Percentiles rank a stretch among this genome's conserved stretches.
Evolutionary conservation across 2,888 invertebrate genomes (phyloP).

Genomic region (Slavum lentiscoides): DNA sequence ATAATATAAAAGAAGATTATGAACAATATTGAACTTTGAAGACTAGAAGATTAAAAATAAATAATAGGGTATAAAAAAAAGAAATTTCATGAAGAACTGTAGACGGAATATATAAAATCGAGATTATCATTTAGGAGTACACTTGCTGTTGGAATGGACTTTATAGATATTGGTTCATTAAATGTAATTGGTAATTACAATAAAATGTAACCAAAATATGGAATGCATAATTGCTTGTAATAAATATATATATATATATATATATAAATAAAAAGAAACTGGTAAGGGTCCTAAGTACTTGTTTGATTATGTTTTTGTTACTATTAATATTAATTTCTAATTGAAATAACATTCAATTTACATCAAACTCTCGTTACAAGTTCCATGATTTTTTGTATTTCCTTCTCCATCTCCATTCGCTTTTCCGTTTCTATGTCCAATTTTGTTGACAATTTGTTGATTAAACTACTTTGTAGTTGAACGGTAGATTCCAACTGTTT

Average conservation of each 20-base stretch:
- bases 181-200: not conserved
- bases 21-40: constrained; percentile 24
- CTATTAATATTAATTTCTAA: constrained; percentile 9
- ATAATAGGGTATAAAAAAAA: not conserved
- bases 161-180: not conserved
- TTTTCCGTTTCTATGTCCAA: constrained; percentile 69
- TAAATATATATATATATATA: too few relatives aligned
- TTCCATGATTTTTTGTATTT: constrained; percentile 72
- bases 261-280: not conserved
- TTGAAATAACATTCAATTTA: constrained; percentile 1
- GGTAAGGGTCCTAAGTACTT: constrained; percentile 20
- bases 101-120: not conserved
- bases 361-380: constrained; percentile 72
- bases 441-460: constrained; percentile 69
- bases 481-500: constrained; percentile 66
- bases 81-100: not conserved
- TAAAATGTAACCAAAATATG: not conserved
- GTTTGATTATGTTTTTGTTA: constrained; percentile 46
- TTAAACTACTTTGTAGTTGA: constrained; percentile 65
- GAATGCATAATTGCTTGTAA: not conserved
- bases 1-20: constrained; percentile 3
- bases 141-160: constrained; percentile 7
- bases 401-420: constrained; percentile 68
- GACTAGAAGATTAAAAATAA: constrained; percentile 46
- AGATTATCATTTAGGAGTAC: not conserved